Evolutionary conservation across 2,888 invertebrate species (phyloP).

Genomic region (Julus scandinavius): DNA sequence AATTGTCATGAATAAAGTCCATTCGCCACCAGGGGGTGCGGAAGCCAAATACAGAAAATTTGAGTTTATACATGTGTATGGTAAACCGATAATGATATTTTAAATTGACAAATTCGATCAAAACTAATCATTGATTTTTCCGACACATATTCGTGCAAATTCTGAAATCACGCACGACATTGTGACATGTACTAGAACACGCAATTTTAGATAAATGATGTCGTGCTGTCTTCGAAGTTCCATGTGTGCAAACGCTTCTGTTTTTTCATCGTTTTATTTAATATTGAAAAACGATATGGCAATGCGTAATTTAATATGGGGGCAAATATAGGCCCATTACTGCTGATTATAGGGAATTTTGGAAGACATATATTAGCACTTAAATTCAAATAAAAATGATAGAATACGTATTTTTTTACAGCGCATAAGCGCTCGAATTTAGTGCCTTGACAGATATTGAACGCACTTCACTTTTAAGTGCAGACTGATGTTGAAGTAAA

Average conservation of each 20-base stretch:
- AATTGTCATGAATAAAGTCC: too few species aligned
- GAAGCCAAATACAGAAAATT: too few species aligned
- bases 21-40: too few species aligned
- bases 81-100: too few species aligned
- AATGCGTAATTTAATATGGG: neutral
- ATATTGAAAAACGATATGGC: neutral
- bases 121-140: too few species aligned
- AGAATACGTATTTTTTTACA: neutral
- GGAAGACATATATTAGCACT: conserved; percentile 1
- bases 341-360: neutral
- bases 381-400: conserved; percentile 21
- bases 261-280: neutral
- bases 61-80: too few species aligned
- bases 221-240: neutral
- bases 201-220: neutral
- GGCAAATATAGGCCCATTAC: neutral
- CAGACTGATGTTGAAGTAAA: conserved; percentile 27
- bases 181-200: neutral
- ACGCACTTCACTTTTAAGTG: conserved; percentile 21
- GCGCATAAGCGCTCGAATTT: neutral
- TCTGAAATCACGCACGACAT: too few species aligned
- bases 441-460: conserved; percentile 33
- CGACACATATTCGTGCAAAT: too few species aligned
- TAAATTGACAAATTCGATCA: too few species aligned
- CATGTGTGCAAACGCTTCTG: too few species aligned